Conservation (phyloP, 2,797 vertebrate genomes). For the Furcifer pardalis region DNA sequence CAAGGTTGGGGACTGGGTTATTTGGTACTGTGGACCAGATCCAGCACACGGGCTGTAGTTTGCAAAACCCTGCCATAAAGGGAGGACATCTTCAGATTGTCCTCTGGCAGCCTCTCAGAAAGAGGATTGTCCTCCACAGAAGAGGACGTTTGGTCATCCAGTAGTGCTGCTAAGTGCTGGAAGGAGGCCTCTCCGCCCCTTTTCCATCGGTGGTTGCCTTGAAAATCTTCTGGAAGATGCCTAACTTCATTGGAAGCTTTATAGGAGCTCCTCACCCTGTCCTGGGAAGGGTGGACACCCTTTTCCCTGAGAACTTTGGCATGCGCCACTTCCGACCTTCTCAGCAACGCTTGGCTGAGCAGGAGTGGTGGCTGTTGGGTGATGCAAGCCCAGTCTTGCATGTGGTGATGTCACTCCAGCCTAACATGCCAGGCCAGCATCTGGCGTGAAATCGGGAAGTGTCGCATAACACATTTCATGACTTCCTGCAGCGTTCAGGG, state of each 20-base stretch:
- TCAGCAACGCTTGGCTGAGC: too few relatives aligned
- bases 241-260: background rate
- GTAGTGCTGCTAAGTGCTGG: too few relatives aligned
- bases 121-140: background rate
- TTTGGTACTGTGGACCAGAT: too few relatives aligned
- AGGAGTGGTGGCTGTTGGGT: background rate
- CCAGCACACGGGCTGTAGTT: too few relatives aligned
- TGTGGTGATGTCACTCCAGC: background rate
- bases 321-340: background rate
- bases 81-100: too few relatives aligned
- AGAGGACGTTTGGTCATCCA: too few relatives aligned
- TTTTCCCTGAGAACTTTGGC: background rate
- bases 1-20: too few relatives aligned
- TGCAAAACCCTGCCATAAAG: too few relatives aligned
- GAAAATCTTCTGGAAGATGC: background rate
- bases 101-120: too few relatives aligned
- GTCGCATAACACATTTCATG: background rate
- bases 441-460: background rate
- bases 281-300: background rate
- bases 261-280: background rate
- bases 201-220: too few relatives aligned
- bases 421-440: background rate
- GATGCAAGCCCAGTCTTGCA: background rate
- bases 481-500: background rate
- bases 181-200: too few relatives aligned